Conservation (phyloP, 2,888 invertebrate genomes). For the Chelonus formosanus region DNA sequence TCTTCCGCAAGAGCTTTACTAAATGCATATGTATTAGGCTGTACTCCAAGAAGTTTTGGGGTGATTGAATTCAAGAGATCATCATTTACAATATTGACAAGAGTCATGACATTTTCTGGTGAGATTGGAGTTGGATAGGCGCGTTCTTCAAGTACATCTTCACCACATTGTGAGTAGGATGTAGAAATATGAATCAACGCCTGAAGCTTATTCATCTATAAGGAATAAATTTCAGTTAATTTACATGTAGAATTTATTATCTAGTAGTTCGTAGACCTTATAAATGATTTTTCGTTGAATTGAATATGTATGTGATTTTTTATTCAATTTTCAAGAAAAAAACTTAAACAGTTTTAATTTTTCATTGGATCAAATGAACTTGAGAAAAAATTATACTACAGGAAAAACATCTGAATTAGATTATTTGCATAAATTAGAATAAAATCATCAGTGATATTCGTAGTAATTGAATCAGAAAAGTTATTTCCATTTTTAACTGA, state of each 20-base stretch:
- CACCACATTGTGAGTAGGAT: constrained; percentile 90
- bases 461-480: too few relatives aligned
- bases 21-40: constrained; percentile 96
- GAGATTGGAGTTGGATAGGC: constrained; percentile 73
- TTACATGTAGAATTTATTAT: not conserved
- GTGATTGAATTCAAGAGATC: constrained; percentile 72
- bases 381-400: too few relatives aligned
- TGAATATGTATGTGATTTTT: too few relatives aligned
- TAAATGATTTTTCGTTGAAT: too few relatives aligned
- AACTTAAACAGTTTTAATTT: not conserved
- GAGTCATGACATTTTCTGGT: constrained; percentile 73
- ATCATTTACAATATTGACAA: constrained; percentile 75
- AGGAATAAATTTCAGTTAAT: not conserved
- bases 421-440: too few relatives aligned
- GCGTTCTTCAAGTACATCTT: constrained; percentile 79
- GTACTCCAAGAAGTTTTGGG: constrained; percentile 76
- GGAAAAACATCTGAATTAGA: too few relatives aligned
- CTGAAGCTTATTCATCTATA: constrained; percentile 50
- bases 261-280: not conserved
- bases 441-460: too few relatives aligned
- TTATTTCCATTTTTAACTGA: too few relatives aligned
- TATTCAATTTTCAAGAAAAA: not conserved
- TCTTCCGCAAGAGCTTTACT: constrained; percentile 94
- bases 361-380: too few relatives aligned
- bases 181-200: constrained; percentile 89